A percentile compares a stretch with the other conserved stretches of the same genome.
phyloP scores from a whole-genome alignment of 2,888 invertebrate genomes.

The Nineta flava region DNA sequence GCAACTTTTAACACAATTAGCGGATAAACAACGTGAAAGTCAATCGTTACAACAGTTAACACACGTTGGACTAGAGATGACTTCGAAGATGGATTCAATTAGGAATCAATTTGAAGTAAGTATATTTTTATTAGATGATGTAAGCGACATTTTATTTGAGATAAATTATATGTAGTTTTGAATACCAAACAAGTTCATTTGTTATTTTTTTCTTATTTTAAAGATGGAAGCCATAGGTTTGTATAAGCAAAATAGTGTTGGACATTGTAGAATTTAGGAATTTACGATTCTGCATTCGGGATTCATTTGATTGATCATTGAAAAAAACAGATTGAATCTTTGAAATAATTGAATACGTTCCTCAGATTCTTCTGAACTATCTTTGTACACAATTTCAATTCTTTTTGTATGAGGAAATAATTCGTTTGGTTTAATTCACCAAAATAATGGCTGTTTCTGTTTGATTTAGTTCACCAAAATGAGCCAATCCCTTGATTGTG shows the following conservation, averaged over 20 bases:
- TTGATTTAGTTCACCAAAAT: no score
- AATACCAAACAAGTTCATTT: not conserved
- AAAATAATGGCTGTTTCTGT: no score
- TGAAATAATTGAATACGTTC: no score
- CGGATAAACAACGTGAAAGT: slow-evolving; percentile 18
- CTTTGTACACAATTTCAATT: no score
- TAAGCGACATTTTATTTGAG: not conserved
- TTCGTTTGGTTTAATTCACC: no score
- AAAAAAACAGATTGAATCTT: no score
- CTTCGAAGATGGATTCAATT: slow-evolving; percentile 30
- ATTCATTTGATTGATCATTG: no score
- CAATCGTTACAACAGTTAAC: slow-evolving; percentile 23
- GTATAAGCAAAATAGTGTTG: not conserved
- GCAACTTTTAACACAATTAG: slow-evolving; percentile 22
- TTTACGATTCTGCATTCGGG: no score
- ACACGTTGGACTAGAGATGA: slow-evolving; percentile 29
- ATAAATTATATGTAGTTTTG: not conserved
- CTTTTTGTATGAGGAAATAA: no score
- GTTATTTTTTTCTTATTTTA: not conserved
- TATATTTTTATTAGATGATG: slow-evolving; percentile 7
- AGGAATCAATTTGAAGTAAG: slow-evolving; percentile 32
- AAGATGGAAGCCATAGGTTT: not conserved
- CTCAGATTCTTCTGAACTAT: no score
- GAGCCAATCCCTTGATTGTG: no score
- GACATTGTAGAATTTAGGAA: no score